Conservation (phyloP, 2,113 vertebrate species). For the Anser cygnoides region DNA sequence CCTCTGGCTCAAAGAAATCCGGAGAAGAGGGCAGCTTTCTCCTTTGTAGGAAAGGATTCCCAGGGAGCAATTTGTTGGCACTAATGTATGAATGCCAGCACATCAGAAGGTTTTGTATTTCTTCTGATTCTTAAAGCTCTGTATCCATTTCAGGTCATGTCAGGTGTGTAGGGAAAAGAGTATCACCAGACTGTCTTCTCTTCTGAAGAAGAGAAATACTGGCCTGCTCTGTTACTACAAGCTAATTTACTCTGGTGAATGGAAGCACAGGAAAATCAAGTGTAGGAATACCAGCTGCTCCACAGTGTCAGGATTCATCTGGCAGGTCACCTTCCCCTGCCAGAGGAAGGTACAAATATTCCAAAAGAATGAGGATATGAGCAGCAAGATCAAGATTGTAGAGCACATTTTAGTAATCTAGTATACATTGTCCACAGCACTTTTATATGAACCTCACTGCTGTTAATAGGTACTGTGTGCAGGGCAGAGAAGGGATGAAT, state of each 20-base stretch:
- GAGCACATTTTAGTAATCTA: background rate
- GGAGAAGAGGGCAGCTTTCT: background rate
- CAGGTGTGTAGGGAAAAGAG: background rate
- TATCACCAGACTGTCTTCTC: background rate
- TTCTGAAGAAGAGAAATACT: background rate
- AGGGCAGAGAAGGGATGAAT: background rate
- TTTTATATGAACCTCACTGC: background rate
- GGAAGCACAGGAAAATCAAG: background rate
- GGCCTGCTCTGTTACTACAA: background rate
- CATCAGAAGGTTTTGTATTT: background rate
- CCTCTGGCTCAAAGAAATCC: background rate
- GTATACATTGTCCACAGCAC: background rate
- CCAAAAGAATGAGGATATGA: background rate
- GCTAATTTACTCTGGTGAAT: background rate
- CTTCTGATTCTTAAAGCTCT: background rate
- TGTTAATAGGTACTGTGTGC: background rate
- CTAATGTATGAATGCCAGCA: background rate
- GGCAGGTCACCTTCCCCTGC: background rate
- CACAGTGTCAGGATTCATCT: background rate
- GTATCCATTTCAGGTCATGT: background rate
- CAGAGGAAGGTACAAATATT: background rate
- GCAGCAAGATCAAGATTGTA: background rate
- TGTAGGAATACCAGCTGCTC: background rate
- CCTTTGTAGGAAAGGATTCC: background rate
- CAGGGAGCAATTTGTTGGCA: background rate